Evolutionary conservation across 2,888 invertebrate species (phyloP), one percentile per base, ranked within the genome.

Genomic region (Ceramica pisi): DNA sequence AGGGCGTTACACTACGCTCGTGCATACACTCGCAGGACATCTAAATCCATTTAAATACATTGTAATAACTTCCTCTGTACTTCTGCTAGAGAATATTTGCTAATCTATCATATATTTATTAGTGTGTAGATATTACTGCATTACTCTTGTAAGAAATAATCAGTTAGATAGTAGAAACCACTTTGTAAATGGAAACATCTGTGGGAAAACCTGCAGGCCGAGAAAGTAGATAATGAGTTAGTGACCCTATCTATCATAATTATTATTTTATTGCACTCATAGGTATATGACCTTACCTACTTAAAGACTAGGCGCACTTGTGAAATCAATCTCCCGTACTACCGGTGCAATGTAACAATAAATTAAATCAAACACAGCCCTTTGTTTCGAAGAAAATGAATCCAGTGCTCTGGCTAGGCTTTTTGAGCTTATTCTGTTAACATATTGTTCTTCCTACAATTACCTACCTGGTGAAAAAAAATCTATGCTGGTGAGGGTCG

Each of bases 1-100:
- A 92, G 91, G 92, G 87, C 91, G 88, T 72, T 83, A 75, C 89
- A 87, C 76, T 86, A 78, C 83, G 87, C 92, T 90, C 89, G 89
- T 91, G 89, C 87, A 71, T 21, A 65, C 21, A 57, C 44, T 51
- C 86, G 72, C 73, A 70, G 70, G 80, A 78, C 81, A 77, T 80
- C 65, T 74, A 35, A 69, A 77, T 57, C 38, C 46, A 53, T 63
- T 62, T 44, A 67, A 76, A 75, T 76, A 83, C 66, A 76, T 73
- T 61, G 21, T 61, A 57, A 41, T 50, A 14, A 53, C 48, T 64
- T 60, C 63, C 75, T 56, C 57, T 38, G 21, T 61, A 23, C 21
- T n/a, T 56, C 12, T 50, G 19, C 53, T 44, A 41, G 8, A 50
- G 21, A 21, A 61, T 21, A 41, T 50, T 48, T 21, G 1, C 26